Evolutionary conservation across 1,140 invertebrate genomes (phyloP), one percentile per base, ranked within the genome.

Genomic region (Calephelis virginiensis): DNA sequence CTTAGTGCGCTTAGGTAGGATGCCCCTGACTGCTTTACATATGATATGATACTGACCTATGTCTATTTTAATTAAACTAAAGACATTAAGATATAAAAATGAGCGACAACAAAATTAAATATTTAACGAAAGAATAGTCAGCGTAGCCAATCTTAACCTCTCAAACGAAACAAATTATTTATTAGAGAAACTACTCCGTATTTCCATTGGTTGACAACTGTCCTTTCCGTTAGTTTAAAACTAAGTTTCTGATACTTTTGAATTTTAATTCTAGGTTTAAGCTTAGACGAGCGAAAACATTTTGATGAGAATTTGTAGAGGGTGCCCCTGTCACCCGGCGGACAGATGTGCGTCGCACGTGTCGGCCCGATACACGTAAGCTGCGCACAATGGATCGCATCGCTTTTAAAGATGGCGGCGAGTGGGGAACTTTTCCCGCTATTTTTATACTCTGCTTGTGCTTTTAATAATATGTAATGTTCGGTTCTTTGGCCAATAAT

Each of bases 321-420:
- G 86, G 83, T 86, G 85, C 77, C 60, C 48, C 71, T 74, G 81
- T 80, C 81, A 77, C 76, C 77, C 80, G 84, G 66, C 60, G 77
- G 85, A 85, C 87, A 90, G 87, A 90, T 90, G 87, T 86, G 87
- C 82, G 75, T 64, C 78, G 84, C 85, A 88, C 87, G 85, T 88
- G 85, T 80, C 85, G 71, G 46, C 46, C 69, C 49, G 66, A 53
- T 75, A 75, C 70, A 63, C 76, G 80, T 72, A 69, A 73, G 74
- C 76, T 74, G 78, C 81, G 79, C 75, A 88, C 82, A 90, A 88
- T 84, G 78, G 81, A 82, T 82, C 85, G 80, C 77, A 80, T 73
- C 75, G 72, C 65, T 66, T 70, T 80, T 67, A 75, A 86, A 86
- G 66, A 85, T 82, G 84, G 80, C 84, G 74, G 70, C 72, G 68